Percentiles rank a stretch among this genome's conserved stretches.
phyloP scores from a whole-genome alignment of 2,113 vertebrate genomes.

The Aldabrachelys gigantea region DNA sequence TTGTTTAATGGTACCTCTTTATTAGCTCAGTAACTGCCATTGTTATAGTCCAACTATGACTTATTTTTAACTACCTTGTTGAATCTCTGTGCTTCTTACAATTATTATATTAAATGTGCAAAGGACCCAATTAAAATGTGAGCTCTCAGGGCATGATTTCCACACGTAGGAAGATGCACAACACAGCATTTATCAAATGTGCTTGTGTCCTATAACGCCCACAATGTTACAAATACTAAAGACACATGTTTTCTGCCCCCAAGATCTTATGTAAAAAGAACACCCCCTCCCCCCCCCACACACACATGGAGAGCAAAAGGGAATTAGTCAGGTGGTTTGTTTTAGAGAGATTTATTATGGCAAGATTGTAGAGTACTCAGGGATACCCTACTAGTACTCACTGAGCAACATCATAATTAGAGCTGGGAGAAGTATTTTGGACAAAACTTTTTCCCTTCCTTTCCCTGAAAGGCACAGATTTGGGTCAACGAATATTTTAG shows the following conservation, averaged over 20 bases:
- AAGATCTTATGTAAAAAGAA: background rate
- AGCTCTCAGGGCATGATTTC: background rate
- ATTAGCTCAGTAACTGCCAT: background rate
- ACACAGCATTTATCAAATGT: background rate
- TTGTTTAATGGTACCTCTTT: background rate
- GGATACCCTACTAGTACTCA: background rate
- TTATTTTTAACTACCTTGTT: background rate
- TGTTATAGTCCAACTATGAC: background rate
- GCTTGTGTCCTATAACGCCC: background rate
- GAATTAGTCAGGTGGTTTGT: background rate
- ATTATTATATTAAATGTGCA: background rate
- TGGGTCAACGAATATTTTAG: no score
- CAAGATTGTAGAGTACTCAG: background rate
- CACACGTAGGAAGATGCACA: background rate
- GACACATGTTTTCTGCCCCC: background rate
- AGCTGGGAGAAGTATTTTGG: background rate
- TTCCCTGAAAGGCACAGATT: no score
- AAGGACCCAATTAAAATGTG: background rate
- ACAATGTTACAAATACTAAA: background rate
- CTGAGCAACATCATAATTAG: background rate
- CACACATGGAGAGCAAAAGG: background rate
- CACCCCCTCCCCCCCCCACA: background rate
- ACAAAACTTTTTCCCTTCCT: background rate
- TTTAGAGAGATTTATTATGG: background rate
- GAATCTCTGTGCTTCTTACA: background rate